phyloP scores from a whole-genome alignment of 2,113 vertebrate species.

The Corythoichthys intestinalis region DNA sequence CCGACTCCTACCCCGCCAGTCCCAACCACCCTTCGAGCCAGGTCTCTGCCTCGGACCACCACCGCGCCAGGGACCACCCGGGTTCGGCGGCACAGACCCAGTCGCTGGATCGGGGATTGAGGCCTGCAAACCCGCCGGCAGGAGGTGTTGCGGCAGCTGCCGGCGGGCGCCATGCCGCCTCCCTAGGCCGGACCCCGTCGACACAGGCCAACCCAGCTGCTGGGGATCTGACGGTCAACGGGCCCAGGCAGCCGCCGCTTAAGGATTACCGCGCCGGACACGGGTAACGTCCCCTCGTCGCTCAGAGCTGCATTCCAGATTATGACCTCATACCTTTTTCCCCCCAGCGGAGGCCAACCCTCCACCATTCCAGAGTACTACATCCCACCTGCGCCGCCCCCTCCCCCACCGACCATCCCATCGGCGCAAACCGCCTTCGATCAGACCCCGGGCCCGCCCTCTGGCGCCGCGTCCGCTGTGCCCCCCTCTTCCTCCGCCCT shows the following conservation, averaged over 20 bases:
- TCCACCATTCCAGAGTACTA: constrained; percentile 82
- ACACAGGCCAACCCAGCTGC: constrained; percentile 67
- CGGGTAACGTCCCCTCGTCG: constrained; percentile 15
- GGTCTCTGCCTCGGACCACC: constrained; percentile 47
- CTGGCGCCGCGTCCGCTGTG: constrained; percentile 69
- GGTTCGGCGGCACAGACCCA: constrained; percentile 70
- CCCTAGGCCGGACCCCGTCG: constrained; percentile 77
- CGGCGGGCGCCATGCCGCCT: constrained; percentile 76
- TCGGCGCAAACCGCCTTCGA: constrained; percentile 85
- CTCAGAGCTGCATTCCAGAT: background rate
- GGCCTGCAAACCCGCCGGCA: constrained; percentile 60
- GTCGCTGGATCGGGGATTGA: constrained; percentile 75
- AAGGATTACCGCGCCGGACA: constrained; percentile 81
- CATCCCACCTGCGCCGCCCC: constrained; percentile 81
- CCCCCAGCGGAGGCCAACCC: constrained; percentile 66
- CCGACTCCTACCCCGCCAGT: constrained; percentile 83
- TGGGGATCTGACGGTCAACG: constrained; percentile 78
- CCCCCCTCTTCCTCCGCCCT: constrained; percentile 75
- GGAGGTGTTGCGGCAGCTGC: constrained; percentile 47
- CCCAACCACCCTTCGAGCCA: constrained; percentile 81
- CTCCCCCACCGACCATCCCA: constrained; percentile 82
- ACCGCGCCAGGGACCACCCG: constrained; percentile 64
- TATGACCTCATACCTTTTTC: background rate
- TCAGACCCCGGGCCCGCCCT: constrained; percentile 64
- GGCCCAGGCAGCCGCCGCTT: constrained; percentile 78